Conservation (phyloP, 1,140 invertebrate species). For the Drosophila mauritiana region DNA sequence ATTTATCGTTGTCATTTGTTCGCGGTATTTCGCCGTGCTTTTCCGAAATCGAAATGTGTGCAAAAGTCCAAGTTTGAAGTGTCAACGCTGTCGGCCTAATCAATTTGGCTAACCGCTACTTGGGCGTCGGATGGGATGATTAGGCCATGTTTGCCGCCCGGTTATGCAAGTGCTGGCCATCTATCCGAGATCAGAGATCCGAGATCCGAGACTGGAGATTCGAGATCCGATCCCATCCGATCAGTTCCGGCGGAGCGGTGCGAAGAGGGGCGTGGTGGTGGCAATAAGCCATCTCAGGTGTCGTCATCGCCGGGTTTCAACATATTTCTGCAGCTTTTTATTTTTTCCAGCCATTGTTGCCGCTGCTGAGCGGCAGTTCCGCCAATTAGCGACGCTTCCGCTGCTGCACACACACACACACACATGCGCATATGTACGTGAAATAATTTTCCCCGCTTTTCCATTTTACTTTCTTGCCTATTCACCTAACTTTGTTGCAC, state of each 20-base stretch:
- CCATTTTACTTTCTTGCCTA: conserved; percentile 35
- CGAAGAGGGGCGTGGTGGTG: conserved; percentile 24
- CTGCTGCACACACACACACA: conserved; percentile 50
- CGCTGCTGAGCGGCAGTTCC: conserved; percentile 63
- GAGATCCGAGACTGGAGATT: not conserved
- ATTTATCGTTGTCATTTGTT: conserved; percentile 17
- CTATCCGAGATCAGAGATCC: not conserved
- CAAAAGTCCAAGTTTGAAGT: conserved; percentile 61
- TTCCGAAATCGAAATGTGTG: conserved; percentile 54
- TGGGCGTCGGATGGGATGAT: conserved; percentile 63
- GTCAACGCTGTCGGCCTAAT: conserved; percentile 70
- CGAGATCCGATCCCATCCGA: conserved; percentile 20
- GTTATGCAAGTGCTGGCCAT: conserved; percentile 72
- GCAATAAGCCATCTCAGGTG: conserved; percentile 76
- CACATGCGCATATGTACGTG: conserved; percentile 24
- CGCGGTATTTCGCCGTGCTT: not conserved
- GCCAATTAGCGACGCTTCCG: conserved; percentile 79
- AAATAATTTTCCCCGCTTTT: conserved; percentile 68
- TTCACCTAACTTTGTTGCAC: conserved; percentile 30
- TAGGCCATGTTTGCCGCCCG: conserved; percentile 75
- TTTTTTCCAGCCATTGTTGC: conserved; percentile 36
- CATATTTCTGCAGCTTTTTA: conserved; percentile 59
- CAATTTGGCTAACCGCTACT: conserved; percentile 62
- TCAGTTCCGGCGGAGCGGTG: not conserved
- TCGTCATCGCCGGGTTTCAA: conserved; percentile 69